phyloP scores from a whole-genome alignment of 1,140 invertebrate species.

The Carposina sasakii region DNA sequence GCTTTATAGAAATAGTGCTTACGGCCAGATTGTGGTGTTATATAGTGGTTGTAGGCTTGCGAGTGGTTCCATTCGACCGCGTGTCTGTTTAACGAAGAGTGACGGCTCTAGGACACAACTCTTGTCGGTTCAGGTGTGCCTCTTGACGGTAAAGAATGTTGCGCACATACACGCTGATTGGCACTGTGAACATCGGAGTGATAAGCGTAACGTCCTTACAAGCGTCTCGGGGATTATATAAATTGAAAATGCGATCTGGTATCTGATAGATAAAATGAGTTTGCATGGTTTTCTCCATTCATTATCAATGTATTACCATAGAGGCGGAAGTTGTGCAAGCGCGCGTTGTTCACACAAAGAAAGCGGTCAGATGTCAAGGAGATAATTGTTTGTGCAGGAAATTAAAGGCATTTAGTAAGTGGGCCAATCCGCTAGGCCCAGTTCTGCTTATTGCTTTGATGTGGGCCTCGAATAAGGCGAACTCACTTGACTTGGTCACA shows the following conservation, averaged over 20 bases:
- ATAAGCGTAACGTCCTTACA: too few relatives aligned
- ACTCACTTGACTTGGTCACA: slow-evolving; percentile 28
- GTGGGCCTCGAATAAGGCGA: too few relatives aligned
- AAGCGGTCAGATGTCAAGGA: slow-evolving; percentile 70
- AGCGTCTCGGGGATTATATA: too few relatives aligned
- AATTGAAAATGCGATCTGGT: too few relatives aligned
- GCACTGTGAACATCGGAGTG: too few relatives aligned
- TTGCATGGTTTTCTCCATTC: too few relatives aligned
- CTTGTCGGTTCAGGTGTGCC: slow-evolving; percentile 34
- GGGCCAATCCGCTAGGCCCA: slow-evolving; percentile 36
- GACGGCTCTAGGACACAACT: slow-evolving; percentile 40
- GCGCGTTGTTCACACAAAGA: slow-evolving; percentile 46
- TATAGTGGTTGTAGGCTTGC: slow-evolving; percentile 8
- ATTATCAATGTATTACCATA: too few relatives aligned
- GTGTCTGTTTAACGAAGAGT: slow-evolving; percentile 29
- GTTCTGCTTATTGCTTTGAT: background rate
- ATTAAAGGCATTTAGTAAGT: slow-evolving; percentile 66
- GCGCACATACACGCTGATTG: too few relatives aligned
- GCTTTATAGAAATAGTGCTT: background rate
- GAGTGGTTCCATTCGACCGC: slow-evolving; percentile 26
- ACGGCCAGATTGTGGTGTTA: background rate
- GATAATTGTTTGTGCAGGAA: slow-evolving; percentile 69
- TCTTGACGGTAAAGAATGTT: slow-evolving; percentile 22
- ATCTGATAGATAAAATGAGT: too few relatives aligned
- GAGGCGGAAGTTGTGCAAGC: slow-evolving; percentile 42